A percentile compares a stretch with the other conserved stretches of the same genome.
Evolutionary conservation across 1,140 invertebrate genomes (phyloP).

Genomic region (Leucophenga varia): DNA sequence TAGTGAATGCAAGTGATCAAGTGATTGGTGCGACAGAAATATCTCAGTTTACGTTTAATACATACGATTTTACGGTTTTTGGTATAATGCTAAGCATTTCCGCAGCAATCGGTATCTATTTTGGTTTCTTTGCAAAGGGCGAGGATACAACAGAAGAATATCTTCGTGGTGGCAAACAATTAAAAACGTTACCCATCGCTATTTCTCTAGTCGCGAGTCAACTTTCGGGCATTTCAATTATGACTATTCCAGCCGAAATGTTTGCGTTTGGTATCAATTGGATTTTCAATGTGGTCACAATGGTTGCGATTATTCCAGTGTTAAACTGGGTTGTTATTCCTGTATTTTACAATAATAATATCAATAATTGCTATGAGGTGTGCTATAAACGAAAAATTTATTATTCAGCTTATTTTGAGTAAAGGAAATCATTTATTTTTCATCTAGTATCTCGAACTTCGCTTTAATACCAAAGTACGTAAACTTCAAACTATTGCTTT

Average conservation of each 20-base stretch:
- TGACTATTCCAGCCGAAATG: conserved; percentile 79
- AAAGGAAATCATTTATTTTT: conserved; percentile 27
- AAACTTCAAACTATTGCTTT: conserved; percentile 66
- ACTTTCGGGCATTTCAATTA: conserved; percentile 77
- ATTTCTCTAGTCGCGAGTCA: conserved; percentile 72
- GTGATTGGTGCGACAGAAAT: no score
- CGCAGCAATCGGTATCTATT: conserved; percentile 67
- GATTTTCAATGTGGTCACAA: conserved; percentile 63
- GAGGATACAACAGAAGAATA: conserved; percentile 64
- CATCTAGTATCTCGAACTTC: conserved; percentile 69
- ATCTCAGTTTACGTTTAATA: conserved; percentile 54
- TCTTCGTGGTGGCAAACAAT: conserved; percentile 63
- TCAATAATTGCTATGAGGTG: conserved; percentile 82
- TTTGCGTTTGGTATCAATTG: conserved; percentile 75
- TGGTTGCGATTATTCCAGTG: conserved; percentile 67
- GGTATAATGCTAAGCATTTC: conserved; percentile 64
- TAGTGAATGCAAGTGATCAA: conserved; percentile 16
- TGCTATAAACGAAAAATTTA: conserved; percentile 20
- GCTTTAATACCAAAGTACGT: conserved; percentile 65
- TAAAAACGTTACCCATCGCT: conserved; percentile 67
- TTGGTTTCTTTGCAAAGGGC: conserved; percentile 56
- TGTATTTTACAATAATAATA: conserved; percentile 77
- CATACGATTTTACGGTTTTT: conserved; percentile 64
- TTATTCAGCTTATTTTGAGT: no score
- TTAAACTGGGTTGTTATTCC: conserved; percentile 74